phyloP scores from a whole-genome alignment of 2,113 vertebrate genomes.

The Semnornis frantzii region DNA sequence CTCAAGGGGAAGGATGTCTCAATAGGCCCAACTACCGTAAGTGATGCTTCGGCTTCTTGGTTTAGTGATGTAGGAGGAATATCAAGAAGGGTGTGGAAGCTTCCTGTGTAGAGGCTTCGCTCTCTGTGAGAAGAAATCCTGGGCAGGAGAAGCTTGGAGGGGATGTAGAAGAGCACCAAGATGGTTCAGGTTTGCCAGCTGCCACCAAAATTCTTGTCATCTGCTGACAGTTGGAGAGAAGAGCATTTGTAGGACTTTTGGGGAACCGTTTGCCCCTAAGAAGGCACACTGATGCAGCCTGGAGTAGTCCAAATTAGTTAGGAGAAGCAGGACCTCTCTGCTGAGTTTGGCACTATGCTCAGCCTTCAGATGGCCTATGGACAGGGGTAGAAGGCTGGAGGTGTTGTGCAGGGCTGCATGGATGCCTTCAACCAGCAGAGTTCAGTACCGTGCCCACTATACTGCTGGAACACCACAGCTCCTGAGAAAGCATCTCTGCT shows the following conservation, averaged over 20 bases:
- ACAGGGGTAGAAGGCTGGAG: not conserved
- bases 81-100: not conserved
- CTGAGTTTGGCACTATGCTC: not conserved
- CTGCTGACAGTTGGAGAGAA: not conserved
- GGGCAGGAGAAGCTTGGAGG: not conserved
- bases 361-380: not conserved
- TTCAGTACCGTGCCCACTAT: not conserved
- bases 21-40: slow-evolving; percentile 82
- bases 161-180: not conserved
- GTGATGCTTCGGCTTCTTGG: slow-evolving; percentile 40
- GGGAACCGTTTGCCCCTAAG: not conserved
- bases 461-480: not conserved
- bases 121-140: not conserved
- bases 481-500: not conserved
- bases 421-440: not conserved
- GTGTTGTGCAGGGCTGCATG: not conserved
- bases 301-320: not conserved
- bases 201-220: not conserved
- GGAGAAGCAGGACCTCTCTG: not conserved
- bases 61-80: not conserved
- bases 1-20: slow-evolving; percentile 88
- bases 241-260: not conserved
- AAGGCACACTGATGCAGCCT: not conserved
- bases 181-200: not conserved
- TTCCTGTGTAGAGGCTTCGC: not conserved